A percentile compares a stretch with the other conserved stretches of the same genome.
phyloP scores from a whole-genome alignment of 1,140 invertebrate genomes.

The Wasmannia auropunctata region DNA sequence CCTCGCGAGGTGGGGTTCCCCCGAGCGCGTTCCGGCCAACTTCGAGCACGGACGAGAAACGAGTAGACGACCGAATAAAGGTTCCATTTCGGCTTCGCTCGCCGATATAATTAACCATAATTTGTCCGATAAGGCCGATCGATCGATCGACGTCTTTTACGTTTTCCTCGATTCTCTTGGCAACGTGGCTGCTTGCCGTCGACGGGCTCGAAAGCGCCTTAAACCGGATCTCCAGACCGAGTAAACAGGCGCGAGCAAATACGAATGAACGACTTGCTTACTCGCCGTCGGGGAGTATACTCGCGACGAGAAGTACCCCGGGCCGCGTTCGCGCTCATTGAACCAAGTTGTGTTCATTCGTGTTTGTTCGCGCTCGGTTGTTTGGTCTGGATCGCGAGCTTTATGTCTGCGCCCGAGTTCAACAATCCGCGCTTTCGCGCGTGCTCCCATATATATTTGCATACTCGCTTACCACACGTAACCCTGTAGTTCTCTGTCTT shows the following conservation, averaged over 20 bases:
- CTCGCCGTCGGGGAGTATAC: too few species aligned
- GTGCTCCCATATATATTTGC: background rate
- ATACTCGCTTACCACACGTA: background rate
- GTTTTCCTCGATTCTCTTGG: background rate
- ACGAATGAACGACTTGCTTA: background rate
- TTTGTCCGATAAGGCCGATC: conserved; percentile 11
- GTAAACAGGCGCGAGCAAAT: background rate
- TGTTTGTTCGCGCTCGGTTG: background rate
- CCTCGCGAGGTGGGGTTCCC: too few species aligned
- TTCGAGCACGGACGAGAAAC: background rate
- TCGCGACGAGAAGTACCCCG: background rate
- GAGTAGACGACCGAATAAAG: background rate
- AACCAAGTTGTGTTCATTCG: background rate
- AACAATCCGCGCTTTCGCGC: conserved; percentile 29
- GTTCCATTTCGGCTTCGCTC: background rate
- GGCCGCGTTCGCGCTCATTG: background rate
- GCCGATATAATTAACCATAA: conserved; percentile 2
- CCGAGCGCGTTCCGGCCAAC: background rate
- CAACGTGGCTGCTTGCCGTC: too few species aligned
- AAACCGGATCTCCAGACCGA: background rate
- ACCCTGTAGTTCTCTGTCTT: background rate
- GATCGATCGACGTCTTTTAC: conserved; percentile 25
- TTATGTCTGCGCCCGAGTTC: background rate
- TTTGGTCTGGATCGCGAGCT: background rate
- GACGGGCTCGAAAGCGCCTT: background rate